These are phyloP conservation scores for Bubo bubo DNA, from an alignment of 2,113 vertebrate species.

Conservation along the genomic window DNA sequence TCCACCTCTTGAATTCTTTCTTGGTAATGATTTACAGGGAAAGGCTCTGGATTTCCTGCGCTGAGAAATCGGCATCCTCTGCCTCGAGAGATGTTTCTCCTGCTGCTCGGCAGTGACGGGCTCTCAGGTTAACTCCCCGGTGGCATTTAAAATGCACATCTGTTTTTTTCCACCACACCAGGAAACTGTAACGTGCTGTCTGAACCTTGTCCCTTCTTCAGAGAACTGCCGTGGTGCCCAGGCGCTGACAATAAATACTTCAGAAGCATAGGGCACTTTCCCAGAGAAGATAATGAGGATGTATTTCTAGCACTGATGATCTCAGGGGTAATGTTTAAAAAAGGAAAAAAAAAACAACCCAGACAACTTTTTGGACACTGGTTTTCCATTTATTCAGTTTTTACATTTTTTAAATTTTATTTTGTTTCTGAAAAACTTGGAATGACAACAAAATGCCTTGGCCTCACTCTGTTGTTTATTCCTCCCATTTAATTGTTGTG, in stretches of 20 bases:
- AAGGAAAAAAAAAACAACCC: not conserved
- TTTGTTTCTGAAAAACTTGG: not conserved
- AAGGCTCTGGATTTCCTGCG: not conserved
- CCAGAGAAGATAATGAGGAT: not conserved
- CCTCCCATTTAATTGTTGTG: not conserved
- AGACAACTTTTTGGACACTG: not conserved
- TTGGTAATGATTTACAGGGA: not conserved
- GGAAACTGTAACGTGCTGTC: not conserved
- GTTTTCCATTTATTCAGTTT: not conserved
- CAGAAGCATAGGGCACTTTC: not conserved
- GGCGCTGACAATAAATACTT: not conserved
- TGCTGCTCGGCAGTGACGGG: not conserved
- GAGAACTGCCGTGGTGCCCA: accelerated
- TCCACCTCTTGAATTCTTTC: not conserved
- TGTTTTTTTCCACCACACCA: not conserved
- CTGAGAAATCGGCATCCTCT: not conserved
- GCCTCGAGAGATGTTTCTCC: not conserved
- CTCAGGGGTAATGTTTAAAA: not conserved
- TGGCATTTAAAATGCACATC: constrained; percentile 32
- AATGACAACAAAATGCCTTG: not conserved
- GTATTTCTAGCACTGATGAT: not conserved
- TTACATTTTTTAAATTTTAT: not conserved
- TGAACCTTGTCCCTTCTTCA: constrained; percentile 12
- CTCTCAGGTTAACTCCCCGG: not conserved
- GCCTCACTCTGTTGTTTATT: not conserved